phyloP scores from a whole-genome alignment of 2,113 vertebrate genomes.

The Microtus richardsoni region DNA sequence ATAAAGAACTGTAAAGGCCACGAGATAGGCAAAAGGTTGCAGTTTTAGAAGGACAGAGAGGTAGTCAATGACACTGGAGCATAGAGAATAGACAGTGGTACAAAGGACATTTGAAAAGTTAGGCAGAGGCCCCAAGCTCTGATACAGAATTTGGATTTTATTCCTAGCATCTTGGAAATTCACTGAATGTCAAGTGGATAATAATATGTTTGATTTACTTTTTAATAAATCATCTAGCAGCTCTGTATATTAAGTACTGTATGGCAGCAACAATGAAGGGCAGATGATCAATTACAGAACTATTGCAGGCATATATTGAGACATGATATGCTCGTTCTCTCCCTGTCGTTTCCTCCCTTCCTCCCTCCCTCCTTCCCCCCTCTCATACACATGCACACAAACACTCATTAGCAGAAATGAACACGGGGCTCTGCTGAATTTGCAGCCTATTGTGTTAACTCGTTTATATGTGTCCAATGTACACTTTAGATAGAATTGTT shows the following conservation, averaged over 20 bases:
- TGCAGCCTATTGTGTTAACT: constrained; percentile 31
- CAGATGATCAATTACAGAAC: constrained; percentile 5
- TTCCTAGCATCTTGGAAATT: constrained; percentile 25
- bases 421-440: constrained; percentile 7
- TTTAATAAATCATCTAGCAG: constrained; percentile 19
- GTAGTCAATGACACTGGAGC: neutral
- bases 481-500: constrained; percentile 24
- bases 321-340: neutral
- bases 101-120: neutral
- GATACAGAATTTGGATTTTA: neutral
- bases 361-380: too few species aligned
- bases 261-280: constrained; percentile 26
- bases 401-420: neutral
- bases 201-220: constrained; percentile 25
- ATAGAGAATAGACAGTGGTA: neutral
- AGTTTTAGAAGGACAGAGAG: neutral
- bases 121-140: neutral
- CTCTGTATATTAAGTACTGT: constrained; percentile 8
- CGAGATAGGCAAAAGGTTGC: neutral
- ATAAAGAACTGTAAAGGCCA: neutral
- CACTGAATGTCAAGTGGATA: neutral
- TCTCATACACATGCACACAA: neutral
- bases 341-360: neutral
- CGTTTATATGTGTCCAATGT: constrained; percentile 6
- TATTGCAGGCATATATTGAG: neutral